Conservation (phyloP, 1,140 invertebrate species). For the Drosophila triauraria region DNA sequence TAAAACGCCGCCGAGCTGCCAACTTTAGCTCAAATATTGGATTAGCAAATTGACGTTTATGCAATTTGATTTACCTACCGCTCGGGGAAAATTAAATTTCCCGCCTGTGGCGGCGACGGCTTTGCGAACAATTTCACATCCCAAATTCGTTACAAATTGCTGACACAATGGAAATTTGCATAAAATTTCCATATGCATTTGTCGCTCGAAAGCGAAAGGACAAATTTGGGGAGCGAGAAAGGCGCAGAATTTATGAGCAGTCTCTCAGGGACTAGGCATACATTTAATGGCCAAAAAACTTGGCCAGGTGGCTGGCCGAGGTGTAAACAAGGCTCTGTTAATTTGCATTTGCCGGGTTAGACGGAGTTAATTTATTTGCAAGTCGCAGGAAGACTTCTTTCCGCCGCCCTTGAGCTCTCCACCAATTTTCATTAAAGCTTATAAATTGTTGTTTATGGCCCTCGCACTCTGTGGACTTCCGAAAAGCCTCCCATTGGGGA, state of each 20-base stretch:
- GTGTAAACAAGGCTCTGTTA: conserved; percentile 67
- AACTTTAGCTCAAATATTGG: conserved; percentile 46
- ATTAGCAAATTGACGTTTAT: conserved; percentile 79
- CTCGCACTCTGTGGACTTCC: conserved; percentile 11
- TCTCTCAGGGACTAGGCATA: conserved; percentile 40
- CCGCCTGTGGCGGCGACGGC: conserved; percentile 20
- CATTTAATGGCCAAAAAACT: conserved; percentile 43
- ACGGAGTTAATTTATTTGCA: conserved; percentile 70
- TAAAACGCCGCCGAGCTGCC: conserved; percentile 12
- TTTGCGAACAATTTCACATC: conserved; percentile 71
- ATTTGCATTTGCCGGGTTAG: conserved; percentile 50
- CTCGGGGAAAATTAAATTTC: conserved; percentile 71
- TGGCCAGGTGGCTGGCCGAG: conserved; percentile 36
- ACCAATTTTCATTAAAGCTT: conserved; percentile 81
- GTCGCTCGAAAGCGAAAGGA: conserved; percentile 40
- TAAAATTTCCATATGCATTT: conserved; percentile 79
- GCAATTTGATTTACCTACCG: conserved; percentile 75
- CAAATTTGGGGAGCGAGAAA: conserved; percentile 46
- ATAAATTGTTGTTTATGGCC: conserved; percentile 81
- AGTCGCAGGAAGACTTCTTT: conserved; percentile 43
- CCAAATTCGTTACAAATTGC: conserved; percentile 79
- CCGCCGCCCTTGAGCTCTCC: conserved; percentile 37
- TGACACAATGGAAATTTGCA: conserved; percentile 76
- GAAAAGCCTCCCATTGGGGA: conserved; percentile 17
- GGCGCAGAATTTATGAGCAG: conserved; percentile 60